phyloP scores from a whole-genome alignment of 2,797 vertebrate genomes.

The Xiphophorus birchmanni region DNA sequence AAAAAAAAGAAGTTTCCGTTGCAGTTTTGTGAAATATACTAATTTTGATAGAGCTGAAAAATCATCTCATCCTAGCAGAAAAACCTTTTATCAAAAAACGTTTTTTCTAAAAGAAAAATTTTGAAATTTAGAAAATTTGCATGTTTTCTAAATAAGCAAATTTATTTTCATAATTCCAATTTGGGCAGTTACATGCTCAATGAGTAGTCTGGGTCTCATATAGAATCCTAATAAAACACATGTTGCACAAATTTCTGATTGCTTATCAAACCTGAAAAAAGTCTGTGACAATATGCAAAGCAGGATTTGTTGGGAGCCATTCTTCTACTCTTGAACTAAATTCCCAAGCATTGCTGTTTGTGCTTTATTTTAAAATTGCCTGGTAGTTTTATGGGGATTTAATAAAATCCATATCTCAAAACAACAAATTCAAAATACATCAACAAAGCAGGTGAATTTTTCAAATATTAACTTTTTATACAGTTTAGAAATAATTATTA shows the following conservation, averaged over 20 bases:
- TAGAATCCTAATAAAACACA: neutral
- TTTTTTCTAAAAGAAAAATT: too few species aligned
- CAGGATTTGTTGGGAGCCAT: neutral
- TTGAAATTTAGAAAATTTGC: too few species aligned
- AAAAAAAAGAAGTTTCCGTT: too few species aligned
- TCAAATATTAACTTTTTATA: neutral
- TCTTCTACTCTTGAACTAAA: neutral
- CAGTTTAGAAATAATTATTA: neutral
- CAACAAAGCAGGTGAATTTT: neutral
- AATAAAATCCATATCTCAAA: neutral
- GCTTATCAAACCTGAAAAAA: neutral
- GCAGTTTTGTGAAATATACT: too few species aligned
- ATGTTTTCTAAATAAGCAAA: too few species aligned
- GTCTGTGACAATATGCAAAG: neutral
- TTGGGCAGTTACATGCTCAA: too few species aligned
- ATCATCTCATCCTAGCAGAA: too few species aligned
- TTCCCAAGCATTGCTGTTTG: neutral
- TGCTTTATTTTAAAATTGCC: neutral
- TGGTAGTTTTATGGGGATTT: neutral
- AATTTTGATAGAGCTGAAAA: too few species aligned
- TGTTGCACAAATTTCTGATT: neutral
- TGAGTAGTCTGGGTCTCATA: neutral
- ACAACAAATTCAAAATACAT: neutral
- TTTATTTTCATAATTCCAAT: too few species aligned
- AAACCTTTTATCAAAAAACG: too few species aligned